Percentiles rank a stretch among this genome's conserved stretches.
phyloP scores from a whole-genome alignment of 2,797 vertebrate genomes.

The Pangasius larnaudii region DNA sequence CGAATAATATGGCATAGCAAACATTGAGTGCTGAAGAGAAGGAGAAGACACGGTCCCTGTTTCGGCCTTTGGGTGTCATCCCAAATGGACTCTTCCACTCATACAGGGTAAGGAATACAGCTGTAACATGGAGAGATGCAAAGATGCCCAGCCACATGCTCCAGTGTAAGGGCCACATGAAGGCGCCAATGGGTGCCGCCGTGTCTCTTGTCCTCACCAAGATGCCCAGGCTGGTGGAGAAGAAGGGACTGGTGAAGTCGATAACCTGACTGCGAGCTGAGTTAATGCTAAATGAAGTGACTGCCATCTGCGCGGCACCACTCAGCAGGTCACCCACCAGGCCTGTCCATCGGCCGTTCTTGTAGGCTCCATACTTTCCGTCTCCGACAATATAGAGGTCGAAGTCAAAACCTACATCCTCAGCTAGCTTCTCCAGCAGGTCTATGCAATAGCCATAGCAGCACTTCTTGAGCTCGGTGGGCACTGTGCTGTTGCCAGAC shows the following conservation, averaged over 20 bases:
- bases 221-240: slow-evolving; percentile 97
- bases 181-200: slow-evolving; percentile 95
- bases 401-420: slow-evolving; percentile 95
- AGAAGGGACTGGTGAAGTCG: slow-evolving; percentile 97
- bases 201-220: slow-evolving; percentile 93
- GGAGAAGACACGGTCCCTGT: slow-evolving; percentile 92
- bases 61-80: slow-evolving; percentile 94
- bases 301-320: slow-evolving; percentile 91
- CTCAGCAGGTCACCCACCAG: slow-evolving; percentile 93
- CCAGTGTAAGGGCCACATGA: slow-evolving; percentile 99
- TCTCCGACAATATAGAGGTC: slow-evolving; percentile 97
- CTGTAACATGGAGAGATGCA: slow-evolving; percentile 93
- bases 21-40: slow-evolving; percentile 97
- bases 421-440: slow-evolving; percentile 91
- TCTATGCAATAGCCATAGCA: slow-evolving; percentile 98
- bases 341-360: slow-evolving; percentile 94
- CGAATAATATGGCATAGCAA: slow-evolving; percentile 96
- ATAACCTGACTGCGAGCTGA: slow-evolving; percentile 96
- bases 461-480: slow-evolving; percentile 88
- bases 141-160: slow-evolving; percentile 99
- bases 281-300: slow-evolving; percentile 97
- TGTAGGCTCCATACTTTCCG: slow-evolving; percentile 93
- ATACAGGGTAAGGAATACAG: slow-evolving; percentile 93
- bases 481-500: slow-evolving; percentile 83
- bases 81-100: slow-evolving; percentile 98